Percentiles rank a stretch among this genome's conserved stretches.
phyloP scores from a whole-genome alignment of 2,113 vertebrate species.

The Otocyon megalotis region DNA sequence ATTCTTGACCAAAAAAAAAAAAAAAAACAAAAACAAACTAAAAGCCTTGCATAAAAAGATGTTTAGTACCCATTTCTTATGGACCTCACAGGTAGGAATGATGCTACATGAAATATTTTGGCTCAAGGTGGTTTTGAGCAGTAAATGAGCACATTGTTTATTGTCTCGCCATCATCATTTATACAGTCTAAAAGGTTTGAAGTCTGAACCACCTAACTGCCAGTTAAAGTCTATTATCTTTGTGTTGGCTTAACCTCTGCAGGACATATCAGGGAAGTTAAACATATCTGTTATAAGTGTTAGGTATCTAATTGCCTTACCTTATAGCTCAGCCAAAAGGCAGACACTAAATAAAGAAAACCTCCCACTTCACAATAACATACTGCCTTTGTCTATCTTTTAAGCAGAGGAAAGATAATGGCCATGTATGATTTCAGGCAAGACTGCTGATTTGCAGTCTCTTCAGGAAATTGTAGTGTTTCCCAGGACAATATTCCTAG shows the following conservation, averaged over 20 bases:
- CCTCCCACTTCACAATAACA: conserved; percentile 58
- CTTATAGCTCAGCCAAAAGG: conserved; percentile 61
- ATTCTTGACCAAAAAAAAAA: background rate
- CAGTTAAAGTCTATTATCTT: conserved; percentile 65
- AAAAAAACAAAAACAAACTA: background rate
- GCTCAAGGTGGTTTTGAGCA: background rate
- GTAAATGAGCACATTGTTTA: conserved; percentile 49
- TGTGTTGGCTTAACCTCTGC: conserved; percentile 60
- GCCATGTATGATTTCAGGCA: conserved; percentile 71
- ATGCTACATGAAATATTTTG: conserved; percentile 25
- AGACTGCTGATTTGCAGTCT: conserved; percentile 83
- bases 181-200: conserved; percentile 51
- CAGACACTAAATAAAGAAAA: conserved; percentile 58
- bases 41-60: background rate
- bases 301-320: conserved; percentile 59
- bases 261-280: conserved; percentile 60
- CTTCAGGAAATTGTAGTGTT: conserved; percentile 86
- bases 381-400: conserved; percentile 61
- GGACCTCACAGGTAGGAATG: conserved; percentile 61
- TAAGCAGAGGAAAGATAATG: conserved; percentile 68
- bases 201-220: conserved; percentile 56
- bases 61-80: background rate
- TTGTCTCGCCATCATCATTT: conserved; percentile 60
- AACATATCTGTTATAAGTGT: conserved; percentile 53
- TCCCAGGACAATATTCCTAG: conserved; percentile 82